Conservation (phyloP, 2,888 invertebrate genomes). For the Phasia obesa region DNA sequence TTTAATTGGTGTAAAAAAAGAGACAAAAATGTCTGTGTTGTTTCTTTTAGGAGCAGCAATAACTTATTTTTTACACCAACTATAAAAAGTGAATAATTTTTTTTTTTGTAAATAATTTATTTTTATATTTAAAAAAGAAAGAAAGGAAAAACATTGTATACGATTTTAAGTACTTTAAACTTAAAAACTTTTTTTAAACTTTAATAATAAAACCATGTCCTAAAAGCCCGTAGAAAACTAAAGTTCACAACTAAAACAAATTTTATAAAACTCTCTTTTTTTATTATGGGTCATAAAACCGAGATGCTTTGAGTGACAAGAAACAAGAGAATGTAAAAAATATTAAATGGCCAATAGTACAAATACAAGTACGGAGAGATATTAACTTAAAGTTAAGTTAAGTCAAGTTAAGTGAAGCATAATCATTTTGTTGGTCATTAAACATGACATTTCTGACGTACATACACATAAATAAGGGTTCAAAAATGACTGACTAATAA, state of each 20-base stretch:
- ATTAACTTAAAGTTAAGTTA: slow-evolving; percentile 10
- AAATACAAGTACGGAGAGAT: not conserved
- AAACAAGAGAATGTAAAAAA: not conserved
- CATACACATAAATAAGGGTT: not conserved
- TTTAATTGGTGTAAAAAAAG: too few species aligned
- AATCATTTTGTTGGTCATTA: not conserved
- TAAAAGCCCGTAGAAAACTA: not conserved
- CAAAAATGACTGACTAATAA: too few species aligned
- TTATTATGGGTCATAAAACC: slow-evolving; percentile 17
- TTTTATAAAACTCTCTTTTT: not conserved
- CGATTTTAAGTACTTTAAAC: too few species aligned
- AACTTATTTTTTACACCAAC: too few species aligned
- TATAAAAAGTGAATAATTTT: too few species aligned
- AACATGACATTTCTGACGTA: not conserved
- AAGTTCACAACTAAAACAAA: not conserved
- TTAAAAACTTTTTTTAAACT: not conserved
- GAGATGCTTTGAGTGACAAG: not conserved
- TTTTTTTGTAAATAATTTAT: too few species aligned
- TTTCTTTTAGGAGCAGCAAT: too few species aligned
- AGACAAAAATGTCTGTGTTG: too few species aligned
- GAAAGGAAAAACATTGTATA: too few species aligned
- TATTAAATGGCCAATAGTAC: not conserved
- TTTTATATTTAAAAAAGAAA: too few species aligned
- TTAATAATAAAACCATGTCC: not conserved
- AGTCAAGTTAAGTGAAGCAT: slow-evolving; percentile 6